Conservation (phyloP, 2,888 invertebrate genomes). For the Andrena bucephala region DNA sequence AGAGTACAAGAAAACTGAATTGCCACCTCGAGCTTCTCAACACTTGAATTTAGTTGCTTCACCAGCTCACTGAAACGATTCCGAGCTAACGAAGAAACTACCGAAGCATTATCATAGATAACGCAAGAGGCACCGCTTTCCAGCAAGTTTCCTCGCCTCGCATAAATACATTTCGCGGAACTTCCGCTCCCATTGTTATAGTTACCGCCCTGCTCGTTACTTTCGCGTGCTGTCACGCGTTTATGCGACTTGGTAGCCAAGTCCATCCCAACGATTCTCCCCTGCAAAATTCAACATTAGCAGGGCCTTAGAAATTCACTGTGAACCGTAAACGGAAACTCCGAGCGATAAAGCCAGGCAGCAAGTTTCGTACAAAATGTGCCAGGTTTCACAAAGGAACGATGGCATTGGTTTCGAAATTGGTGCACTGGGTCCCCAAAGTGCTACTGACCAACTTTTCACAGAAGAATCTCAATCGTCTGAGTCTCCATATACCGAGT, state of each 20-base stretch:
- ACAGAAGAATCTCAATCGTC: too few species aligned
- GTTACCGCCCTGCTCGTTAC: slow-evolving; percentile 1
- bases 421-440: too few species aligned
- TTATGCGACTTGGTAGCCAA: not conserved
- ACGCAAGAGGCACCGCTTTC: slow-evolving; percentile 6
- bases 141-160: slow-evolving; percentile 31
- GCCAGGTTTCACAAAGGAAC: too few species aligned
- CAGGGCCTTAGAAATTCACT: slow-evolving; percentile 50
- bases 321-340: slow-evolving; percentile 33
- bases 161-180: slow-evolving; percentile 29
- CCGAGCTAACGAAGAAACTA: not conserved
- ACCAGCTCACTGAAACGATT: not conserved
- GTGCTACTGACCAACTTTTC: too few species aligned
- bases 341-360: slow-evolving; percentile 36
- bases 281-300: slow-evolving; percentile 23
- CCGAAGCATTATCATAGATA: slow-evolving; percentile 23
- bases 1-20: not conserved
- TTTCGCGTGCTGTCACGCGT: slow-evolving; percentile 19
- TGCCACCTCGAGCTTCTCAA: not conserved
- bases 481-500: too few species aligned
- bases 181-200: slow-evolving; percentile 53
- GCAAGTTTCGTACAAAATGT: slow-evolving; percentile 31
- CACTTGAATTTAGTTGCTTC: not conserved
- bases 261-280: slow-evolving; percentile 4
- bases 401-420: too few species aligned